Percentiles rank a stretch among this genome's conserved stretches.
Conservation (phyloP, 1,140 invertebrate species). For the Eumeta japonica region DNA sequence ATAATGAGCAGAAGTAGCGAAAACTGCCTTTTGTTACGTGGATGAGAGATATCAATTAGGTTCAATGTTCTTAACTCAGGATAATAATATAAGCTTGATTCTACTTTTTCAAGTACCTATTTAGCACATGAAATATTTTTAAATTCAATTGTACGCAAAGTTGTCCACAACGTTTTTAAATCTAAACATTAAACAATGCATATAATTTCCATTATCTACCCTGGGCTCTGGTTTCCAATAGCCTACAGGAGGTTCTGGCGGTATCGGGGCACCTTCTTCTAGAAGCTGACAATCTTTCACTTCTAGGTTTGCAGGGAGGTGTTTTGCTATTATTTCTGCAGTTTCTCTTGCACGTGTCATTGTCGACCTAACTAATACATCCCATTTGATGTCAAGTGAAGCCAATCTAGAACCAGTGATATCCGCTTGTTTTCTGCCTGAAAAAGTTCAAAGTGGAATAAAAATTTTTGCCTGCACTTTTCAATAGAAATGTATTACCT, state of each 20-base stretch:
- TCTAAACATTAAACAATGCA: no score
- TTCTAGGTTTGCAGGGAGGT: constrained; percentile 61
- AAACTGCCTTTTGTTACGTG: no score
- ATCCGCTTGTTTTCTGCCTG: constrained; percentile 80
- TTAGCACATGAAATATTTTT: no score
- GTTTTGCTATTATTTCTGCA: constrained; percentile 75
- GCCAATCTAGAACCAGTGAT: constrained; percentile 76
- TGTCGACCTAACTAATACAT: constrained; percentile 79
- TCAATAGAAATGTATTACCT: not conserved
- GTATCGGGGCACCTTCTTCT: constrained; percentile 93
- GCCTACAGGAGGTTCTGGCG: constrained; percentile 86
- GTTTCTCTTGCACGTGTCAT: constrained; percentile 94
- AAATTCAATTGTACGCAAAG: no score
- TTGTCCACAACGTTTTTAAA: no score
- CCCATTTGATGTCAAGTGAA: constrained; percentile 75
- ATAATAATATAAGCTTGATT: no score
- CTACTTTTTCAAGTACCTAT: no score
- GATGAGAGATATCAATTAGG: no score
- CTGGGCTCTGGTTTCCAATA: constrained; percentile 76
- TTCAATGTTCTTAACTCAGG: no score
- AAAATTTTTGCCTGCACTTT: not conserved
- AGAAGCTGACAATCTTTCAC: constrained; percentile 70
- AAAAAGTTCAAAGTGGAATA: constrained; percentile 16
- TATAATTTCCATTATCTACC: constrained; percentile 25
- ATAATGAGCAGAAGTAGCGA: no score